These are phyloP conservation scores for Torymus auratus DNA, from an alignment of 2,888 invertebrate genomes.

Conservation along the genomic window DNA sequence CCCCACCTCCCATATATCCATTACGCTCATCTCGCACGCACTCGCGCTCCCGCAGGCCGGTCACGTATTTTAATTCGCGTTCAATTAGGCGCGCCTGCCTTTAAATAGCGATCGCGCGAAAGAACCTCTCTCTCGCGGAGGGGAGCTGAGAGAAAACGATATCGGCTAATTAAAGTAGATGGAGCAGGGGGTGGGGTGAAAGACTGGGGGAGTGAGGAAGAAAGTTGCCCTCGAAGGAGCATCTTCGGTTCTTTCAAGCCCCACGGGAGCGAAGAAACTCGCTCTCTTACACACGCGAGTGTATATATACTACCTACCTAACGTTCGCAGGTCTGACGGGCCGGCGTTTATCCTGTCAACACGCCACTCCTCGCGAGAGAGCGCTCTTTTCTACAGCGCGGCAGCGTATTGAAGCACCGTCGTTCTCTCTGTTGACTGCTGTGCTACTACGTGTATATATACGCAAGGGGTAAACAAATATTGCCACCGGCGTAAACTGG, in stretches of 20 bases:
- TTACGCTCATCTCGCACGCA: no score
- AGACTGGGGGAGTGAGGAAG: not conserved
- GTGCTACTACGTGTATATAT: no score
- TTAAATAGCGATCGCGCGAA: constrained; percentile 47
- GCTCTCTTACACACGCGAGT: no score
- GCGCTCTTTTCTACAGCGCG: not conserved
- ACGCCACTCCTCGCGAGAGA: constrained; percentile 31
- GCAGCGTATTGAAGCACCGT: no score
- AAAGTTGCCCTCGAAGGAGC: constrained; percentile 24
- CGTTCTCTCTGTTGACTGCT: no score
- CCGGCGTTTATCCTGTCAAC: constrained; percentile 53
- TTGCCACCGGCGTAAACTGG: constrained; percentile 21
- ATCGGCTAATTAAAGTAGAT: constrained; percentile 51
- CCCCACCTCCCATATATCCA: no score
- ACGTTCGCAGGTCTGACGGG: constrained; percentile 29
- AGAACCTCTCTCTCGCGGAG: not conserved
- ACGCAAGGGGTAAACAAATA: constrained; percentile 29
- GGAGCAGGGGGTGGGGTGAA: not conserved
- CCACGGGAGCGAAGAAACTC: no score
- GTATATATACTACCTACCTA: no score
- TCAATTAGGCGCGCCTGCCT: constrained; percentile 48
- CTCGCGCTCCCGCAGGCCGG: constrained; percentile 24
- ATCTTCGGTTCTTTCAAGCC: no score
- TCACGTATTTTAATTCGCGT: constrained; percentile 59
- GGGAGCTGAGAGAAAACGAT: constrained; percentile 22